Evolutionary conservation across 1,140 invertebrate genomes (phyloP).

Genomic region (Rhynchophorus ferrugineus): DNA sequence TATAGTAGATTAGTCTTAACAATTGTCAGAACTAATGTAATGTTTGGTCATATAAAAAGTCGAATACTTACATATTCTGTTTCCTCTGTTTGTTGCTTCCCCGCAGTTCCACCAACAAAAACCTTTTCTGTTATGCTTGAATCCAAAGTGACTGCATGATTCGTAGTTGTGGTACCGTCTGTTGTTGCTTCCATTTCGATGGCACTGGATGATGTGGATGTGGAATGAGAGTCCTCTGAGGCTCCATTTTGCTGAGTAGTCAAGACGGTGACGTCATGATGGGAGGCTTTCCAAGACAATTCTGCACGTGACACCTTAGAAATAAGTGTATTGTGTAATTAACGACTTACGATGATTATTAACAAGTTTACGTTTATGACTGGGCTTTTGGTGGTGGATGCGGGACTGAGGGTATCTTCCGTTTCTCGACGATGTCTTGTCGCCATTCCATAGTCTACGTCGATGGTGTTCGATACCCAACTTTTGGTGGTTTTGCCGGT

Average conservation of each 20-base stretch:
- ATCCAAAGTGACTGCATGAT: not conserved
- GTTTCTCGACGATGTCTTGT: slow-evolving; percentile 43
- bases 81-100: not conserved
- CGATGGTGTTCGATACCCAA: slow-evolving; percentile 37
- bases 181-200: not conserved
- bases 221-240: not conserved
- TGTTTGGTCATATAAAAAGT: too few species aligned
- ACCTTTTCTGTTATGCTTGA: not conserved
- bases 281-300: slow-evolving; percentile 8
- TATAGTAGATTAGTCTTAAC: too few species aligned
- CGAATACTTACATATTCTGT: too few species aligned
- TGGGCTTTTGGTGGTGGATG: slow-evolving; percentile 24
- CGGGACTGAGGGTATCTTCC: slow-evolving; percentile 32
- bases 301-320: not conserved
- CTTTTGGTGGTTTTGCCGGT: slow-evolving; percentile 33
- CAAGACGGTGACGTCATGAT: slow-evolving; percentile 7
- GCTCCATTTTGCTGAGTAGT: slow-evolving; percentile 9
- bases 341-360: not conserved
- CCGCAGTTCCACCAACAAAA: not conserved
- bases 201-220: not conserved
- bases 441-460: slow-evolving; percentile 34
- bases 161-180: not conserved
- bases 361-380: slow-evolving; percentile 11
- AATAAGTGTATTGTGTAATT: slow-evolving; percentile 2
- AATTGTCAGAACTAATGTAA: too few species aligned